Base-by-base conservation (phyloP, 2,888 invertebrate genomes). In the Biston stratarius region DNA sequence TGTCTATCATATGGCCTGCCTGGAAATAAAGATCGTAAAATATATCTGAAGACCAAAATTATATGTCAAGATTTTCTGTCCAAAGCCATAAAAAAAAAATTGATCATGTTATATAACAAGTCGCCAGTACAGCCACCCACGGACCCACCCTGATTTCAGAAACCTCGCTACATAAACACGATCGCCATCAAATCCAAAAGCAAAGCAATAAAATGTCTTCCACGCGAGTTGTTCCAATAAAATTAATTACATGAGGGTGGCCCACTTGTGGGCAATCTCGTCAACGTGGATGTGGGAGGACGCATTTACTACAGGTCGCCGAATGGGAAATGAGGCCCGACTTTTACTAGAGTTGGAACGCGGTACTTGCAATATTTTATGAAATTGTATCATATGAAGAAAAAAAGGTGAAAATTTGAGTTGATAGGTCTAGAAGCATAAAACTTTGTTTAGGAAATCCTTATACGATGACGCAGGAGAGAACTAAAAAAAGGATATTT, bases 241-340 rank as follows among this genome's bases (percentile, higher is more conserved):
- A 87, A 82, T 87, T 88, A 88, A 88, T 88, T 86, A 84, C 49
- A 38, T 38, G 63, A 61, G 70, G 67, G 64, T 69, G 67, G 64
- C 56, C 72, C 77, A 72, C 74, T 72, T 69, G 71, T 70, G 74
- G 74, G 79, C 92, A 91, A 91, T 91, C 85, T 85, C 90, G 85
- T 89, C 89, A 87, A 84, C 78, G 81, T 72, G 73, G 66, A 77
- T 47, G 59, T 33, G 66, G 53, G 61, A 42, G 63, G 63, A 63
- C 67, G 60, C 62, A 49, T 60, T 66, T 52, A 56, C 51, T 12
- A 45, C 42, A 60, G 60, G 90, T 92, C 91, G 85, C 86, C 83
- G 93, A 82, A 88, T 93, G 87, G 80, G 85, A 87, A 86, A 82
- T 73, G 64, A 72, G 74, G 71, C 57, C 72, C 8, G 52, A 48